Evolutionary conservation across 2,797 vertebrate species (phyloP).

Genomic region (Sebastolobus altivelis): DNA sequence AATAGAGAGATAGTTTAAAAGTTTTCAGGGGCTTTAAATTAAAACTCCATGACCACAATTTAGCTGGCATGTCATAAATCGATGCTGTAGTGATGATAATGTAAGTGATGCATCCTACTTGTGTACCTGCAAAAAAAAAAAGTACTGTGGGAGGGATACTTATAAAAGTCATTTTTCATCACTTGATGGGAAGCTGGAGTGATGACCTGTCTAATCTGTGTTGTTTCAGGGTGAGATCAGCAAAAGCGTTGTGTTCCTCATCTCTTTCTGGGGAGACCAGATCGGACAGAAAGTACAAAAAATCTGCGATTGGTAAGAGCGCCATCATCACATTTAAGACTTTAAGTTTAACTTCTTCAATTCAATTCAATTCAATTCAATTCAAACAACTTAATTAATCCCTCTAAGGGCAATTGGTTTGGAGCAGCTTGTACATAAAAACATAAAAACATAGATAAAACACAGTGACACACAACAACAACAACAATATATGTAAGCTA

Average conservation of each 20-base stretch:
- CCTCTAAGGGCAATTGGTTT: too few relatives aligned
- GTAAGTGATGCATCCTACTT: not conserved
- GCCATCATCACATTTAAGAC: not conserved
- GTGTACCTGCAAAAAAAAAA: not conserved
- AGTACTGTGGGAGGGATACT: not conserved
- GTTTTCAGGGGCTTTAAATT: not conserved
- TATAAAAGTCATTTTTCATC: not conserved
- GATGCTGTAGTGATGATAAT: not conserved
- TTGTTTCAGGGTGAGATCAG: slow-evolving; percentile 90
- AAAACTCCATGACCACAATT: not conserved
- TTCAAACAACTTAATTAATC: too few relatives aligned
- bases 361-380: too few relatives aligned
- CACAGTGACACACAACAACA: too few relatives aligned
- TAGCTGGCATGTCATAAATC: not conserved
- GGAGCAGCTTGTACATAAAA: too few relatives aligned
- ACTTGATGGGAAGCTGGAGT: not conserved
- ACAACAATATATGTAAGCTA: too few relatives aligned
- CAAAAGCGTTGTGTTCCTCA: slow-evolving; percentile 94
- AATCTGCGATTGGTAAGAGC: slow-evolving; percentile 96
- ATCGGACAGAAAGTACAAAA: slow-evolving; percentile 99
- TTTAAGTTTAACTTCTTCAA: not conserved
- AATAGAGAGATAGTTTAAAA: not conserved
- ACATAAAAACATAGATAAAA: too few relatives aligned
- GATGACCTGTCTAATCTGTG: slow-evolving; percentile 20
- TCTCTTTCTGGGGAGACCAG: slow-evolving; percentile 99